Base-by-base conservation (phyloP, 2,797 vertebrate genomes). In the Platyrinchus mystaceus region DNA sequence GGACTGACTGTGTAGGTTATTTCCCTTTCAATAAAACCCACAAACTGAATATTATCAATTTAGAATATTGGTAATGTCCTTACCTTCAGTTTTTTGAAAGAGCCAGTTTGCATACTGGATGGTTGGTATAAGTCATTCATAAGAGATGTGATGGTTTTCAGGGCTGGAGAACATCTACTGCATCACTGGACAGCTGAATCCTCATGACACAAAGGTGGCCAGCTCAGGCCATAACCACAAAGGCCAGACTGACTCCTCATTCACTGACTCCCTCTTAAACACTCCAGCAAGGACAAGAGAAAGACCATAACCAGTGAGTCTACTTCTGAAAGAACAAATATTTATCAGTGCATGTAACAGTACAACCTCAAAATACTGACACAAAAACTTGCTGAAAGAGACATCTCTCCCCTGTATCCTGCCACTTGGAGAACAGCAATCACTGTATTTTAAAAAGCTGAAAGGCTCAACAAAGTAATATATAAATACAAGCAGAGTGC, bases 401-500 rank as follows among this genome's bases (percentile, higher is more conserved):
- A 16, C 39, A 18, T 53, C n/a, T 69, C 50, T 81, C 9, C 30
- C 14, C 9, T 55, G 4, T 52, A 34, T 62, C 64, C 34, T 22
- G 62, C 49, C 39, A 11, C 55, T 68, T 84, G 55, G 69, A 84
- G 32, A 94, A 50, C 23, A 49, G 50, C 27, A 68, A 44, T 62
- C 0, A 0, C 12, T 63, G 2, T 27, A 62, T 64, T 88, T 78
- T 47, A 36, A 73, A 88, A 91, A 76, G 43, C 28, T 84, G 39
- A 66, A 86, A 58, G 39, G 30, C 50, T 62, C 69, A 50, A 86
- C 32, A 84, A 59, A 76, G n/a, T 26, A 89, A 50, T 88, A 78
- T 84, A 78, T 84, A 94, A 88, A 93, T 67, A 58, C 66, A 93
- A 86, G 58, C 91, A 62, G 5, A 14, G 34, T 93, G 66, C 66